Evolutionary conservation across 2,888 invertebrate genomes (phyloP).

Genomic region (Hypolimnas misippus): DNA sequence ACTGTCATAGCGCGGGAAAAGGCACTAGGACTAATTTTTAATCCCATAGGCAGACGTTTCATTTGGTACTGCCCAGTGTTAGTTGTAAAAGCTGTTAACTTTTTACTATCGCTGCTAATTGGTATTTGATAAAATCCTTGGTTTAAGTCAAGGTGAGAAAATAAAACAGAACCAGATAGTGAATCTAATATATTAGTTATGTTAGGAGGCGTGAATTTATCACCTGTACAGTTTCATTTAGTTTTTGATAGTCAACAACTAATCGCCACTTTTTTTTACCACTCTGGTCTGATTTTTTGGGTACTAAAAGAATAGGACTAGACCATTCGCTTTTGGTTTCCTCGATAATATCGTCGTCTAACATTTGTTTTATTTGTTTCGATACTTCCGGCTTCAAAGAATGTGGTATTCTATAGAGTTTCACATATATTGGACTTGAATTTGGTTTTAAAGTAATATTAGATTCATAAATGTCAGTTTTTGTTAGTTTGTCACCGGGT

Average conservation of each 20-base stretch:
- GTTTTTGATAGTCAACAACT: conserved; percentile 28
- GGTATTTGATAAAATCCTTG: conserved; percentile 16
- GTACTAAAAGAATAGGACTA: conserved; percentile 33
- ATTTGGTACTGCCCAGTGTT: not conserved
- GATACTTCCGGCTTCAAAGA: conserved; percentile 32
- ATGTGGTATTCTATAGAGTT: conserved; percentile 35
- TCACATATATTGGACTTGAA: conserved; percentile 30
- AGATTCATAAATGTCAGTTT: conserved; percentile 31
- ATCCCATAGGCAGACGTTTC: not conserved
- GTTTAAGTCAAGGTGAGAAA: conserved; percentile 22
- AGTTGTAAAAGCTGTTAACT: too few species aligned
- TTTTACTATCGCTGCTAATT: not conserved
- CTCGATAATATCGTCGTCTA: conserved; percentile 13
- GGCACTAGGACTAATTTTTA: not conserved
- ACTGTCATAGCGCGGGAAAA: too few species aligned
- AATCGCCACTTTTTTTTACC: conserved; percentile 18
- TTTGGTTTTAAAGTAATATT: conserved; percentile 31
- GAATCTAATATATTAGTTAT: conserved; percentile 33
- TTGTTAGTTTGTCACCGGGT: conserved; percentile 31
- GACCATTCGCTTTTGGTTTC: conserved; percentile 26
- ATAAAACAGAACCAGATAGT: conserved; percentile 26
- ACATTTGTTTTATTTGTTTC: conserved; percentile 34
- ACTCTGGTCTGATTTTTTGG: conserved; percentile 22
- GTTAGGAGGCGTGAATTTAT: conserved; percentile 34
- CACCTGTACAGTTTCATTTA: conserved; percentile 26